phyloP scores from a whole-genome alignment of 2,888 invertebrate species.

The Xestia ashworthii region DNA sequence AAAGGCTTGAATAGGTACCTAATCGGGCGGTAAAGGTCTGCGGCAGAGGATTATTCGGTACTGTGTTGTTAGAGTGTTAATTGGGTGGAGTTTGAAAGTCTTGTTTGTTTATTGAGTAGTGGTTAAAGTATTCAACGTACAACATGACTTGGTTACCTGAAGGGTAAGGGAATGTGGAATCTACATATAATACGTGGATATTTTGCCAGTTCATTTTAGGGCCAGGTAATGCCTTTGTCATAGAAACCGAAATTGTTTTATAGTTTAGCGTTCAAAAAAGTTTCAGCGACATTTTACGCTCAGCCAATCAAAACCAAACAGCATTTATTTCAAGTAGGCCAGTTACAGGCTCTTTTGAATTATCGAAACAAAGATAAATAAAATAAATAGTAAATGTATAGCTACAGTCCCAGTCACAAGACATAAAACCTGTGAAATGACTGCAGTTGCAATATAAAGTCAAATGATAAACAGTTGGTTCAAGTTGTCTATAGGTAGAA shows the following conservation, averaged over 20 bases:
- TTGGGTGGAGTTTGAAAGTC: slow-evolving; percentile 10
- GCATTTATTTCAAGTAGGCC: too few species aligned
- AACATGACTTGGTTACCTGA: neutral
- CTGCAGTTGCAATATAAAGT: neutral
- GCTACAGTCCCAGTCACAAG: too few species aligned
- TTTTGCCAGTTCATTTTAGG: neutral
- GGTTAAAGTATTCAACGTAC: neutral
- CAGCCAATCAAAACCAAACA: neutral
- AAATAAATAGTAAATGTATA: too few species aligned
- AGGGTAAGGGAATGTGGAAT: neutral
- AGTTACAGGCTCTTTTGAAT: too few species aligned
- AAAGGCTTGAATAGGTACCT: slow-evolving; percentile 77
- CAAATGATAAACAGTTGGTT: neutral
- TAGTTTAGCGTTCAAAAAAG: neutral
- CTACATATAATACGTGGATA: neutral
- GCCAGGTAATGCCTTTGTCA: neutral
- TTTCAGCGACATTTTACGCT: neutral
- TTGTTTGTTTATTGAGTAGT: slow-evolving; percentile 14
- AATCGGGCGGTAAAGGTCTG: slow-evolving; percentile 68
- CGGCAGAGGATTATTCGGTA: slow-evolving; percentile 51
- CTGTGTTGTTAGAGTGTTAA: slow-evolving; percentile 39
- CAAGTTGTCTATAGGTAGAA: neutral
- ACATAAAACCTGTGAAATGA: too few species aligned
- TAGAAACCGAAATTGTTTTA: neutral
- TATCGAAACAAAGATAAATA: too few species aligned